These are phyloP conservation scores for Aphaenogaster floridana DNA, from an alignment of 1,140 invertebrate species.

Conservation along the genomic window DNA sequence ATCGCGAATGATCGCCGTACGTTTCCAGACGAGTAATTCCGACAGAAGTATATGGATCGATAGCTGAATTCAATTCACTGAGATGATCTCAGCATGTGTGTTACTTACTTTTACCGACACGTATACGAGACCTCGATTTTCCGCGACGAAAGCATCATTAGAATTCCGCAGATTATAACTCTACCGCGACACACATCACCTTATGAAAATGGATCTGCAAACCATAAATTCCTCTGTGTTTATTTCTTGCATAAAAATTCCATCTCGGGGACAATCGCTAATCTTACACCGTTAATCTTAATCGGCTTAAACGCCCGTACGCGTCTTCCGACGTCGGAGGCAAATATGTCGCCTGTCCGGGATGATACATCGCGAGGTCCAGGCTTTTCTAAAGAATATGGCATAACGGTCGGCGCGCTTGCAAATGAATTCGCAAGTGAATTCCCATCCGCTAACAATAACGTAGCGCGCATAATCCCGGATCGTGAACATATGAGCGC, in stretches of 20 bases:
- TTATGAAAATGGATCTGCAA: neutral
- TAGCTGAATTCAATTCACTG: neutral
- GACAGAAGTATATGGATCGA: neutral
- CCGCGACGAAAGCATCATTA: neutral
- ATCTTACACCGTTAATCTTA: constrained; percentile 34
- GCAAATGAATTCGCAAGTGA: constrained; percentile 54
- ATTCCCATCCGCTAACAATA: constrained; percentile 58
- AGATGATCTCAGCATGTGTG: neutral
- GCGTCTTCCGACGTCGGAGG: neutral
- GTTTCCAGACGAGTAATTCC: constrained; percentile 24
- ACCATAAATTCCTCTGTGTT: neutral
- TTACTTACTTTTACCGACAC: neutral
- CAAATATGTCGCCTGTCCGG: constrained; percentile 20
- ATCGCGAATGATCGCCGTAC: neutral
- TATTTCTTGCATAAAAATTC: neutral
- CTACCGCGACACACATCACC: neutral
- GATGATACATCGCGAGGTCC: constrained; percentile 24
- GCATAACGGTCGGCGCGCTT: constrained; percentile 61
- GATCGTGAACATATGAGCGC: constrained; percentile 19
- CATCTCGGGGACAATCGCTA: neutral
- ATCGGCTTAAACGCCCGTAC: constrained; percentile 38
- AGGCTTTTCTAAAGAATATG: constrained; percentile 24
- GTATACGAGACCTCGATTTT: neutral
- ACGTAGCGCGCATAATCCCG: neutral
- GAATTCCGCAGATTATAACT: neutral